Evolutionary conservation across 2,888 invertebrate genomes (phyloP), one percentile per base, ranked within the genome.

Genomic region (Stenolophus ochropezus): DNA sequence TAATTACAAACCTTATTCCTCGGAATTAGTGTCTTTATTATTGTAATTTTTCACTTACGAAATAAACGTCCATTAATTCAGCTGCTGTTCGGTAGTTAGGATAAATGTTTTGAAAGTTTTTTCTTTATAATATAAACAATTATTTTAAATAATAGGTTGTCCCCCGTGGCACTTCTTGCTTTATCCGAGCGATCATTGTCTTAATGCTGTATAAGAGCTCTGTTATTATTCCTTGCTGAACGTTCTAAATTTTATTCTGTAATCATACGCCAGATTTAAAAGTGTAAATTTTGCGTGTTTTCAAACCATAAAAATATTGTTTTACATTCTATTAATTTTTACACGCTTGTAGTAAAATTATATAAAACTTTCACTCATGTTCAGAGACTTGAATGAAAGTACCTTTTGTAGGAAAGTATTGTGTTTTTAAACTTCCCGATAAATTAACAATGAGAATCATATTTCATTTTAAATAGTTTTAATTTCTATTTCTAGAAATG

Each of bases 41-140:
- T 75, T n/a, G 33, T 53, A 53, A 75, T 65, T 78, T 69, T 69
- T 51, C 61, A 77, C 77, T 77, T 78, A 78, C 27, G 78, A 65
- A 65, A 77, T 76, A 76, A 77, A 77, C 42, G 61, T 78, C 51
- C 47, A 25, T 47, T 69, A 42, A 61, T 65, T 51, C 69, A 69
- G 47, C 69, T 56, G 51, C 21, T 69, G 27, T 51, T 65, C 49
- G 69, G 78, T 56, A 69, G 25, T 61, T 61, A 61, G 61, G 61
- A 61, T 61, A 61, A 61, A 61, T 61, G 61, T 61, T 61, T 61
- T 25, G 61, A 61, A 61, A 61, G 61, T 61, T 61, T 61, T 61
- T 61, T 61, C 61, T 61, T 61, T 61, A 25, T 61, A 23, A 25
- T 69, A 69, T 69, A 69, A 42, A 69, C 18, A 69, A 69, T 42